These are phyloP conservation scores for Pycnomerus fuliginosus DNA, from an alignment of 2,888 invertebrate genomes.

Conservation along the genomic window DNA sequence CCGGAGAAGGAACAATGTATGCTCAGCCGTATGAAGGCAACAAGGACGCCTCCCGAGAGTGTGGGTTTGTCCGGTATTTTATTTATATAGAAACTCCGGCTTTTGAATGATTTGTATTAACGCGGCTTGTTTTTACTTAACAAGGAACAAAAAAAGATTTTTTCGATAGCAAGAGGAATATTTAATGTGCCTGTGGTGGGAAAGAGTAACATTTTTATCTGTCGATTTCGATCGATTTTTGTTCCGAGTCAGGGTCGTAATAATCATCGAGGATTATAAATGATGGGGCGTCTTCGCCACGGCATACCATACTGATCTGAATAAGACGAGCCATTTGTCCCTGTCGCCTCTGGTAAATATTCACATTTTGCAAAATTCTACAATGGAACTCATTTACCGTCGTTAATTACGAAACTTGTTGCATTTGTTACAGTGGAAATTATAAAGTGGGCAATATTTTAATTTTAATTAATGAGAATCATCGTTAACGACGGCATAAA, in stretches of 20 bases:
- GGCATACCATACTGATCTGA: no score
- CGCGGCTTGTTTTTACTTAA: conserved; percentile 28
- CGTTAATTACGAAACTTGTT: no score
- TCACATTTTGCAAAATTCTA: no score
- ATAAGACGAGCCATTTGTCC: no score
- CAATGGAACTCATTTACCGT: no score
- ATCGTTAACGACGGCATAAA: no score
- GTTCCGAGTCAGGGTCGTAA: background rate
- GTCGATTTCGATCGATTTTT: conserved; percentile 1
- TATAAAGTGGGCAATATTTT: no score
- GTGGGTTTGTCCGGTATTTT: conserved; percentile 45
- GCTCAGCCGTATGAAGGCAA: conserved; percentile 1
- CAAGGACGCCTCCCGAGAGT: conserved; percentile 18
- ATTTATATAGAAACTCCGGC: conserved; percentile 46
- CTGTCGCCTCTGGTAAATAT: no score
- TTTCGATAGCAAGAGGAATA: conserved; percentile 35
- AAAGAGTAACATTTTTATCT: background rate
- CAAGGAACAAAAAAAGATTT: conserved; percentile 29
- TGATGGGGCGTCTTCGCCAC: background rate
- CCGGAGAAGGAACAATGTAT: conserved; percentile 25
- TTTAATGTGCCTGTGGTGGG: conserved; percentile 19
- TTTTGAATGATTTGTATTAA: conserved; percentile 44
- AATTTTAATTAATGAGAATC: no score
- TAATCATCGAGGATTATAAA: background rate
- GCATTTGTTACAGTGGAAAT: no score